Evolutionary conservation across 2,888 invertebrate species (phyloP), one percentile per base, ranked within the genome.

Genomic region (Augochlorella aurata): DNA sequence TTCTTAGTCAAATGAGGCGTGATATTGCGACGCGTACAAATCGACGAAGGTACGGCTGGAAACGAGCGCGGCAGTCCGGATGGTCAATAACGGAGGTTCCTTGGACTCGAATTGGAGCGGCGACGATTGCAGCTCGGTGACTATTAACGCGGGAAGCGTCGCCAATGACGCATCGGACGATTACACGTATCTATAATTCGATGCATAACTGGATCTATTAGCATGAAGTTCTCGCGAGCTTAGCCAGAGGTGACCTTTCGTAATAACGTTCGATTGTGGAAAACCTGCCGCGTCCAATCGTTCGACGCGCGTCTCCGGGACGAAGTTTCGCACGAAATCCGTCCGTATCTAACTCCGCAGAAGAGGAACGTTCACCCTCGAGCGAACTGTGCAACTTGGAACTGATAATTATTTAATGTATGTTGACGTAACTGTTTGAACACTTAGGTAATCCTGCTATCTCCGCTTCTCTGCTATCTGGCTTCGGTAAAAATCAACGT

Each of bases 111-210:
- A 70, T 44, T 24, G 24, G 67, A 21, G 67, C 16, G n/a, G 14
- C 45, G 45, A 24, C 21, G 70, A 45, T 54, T 54, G 70, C 38
- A 1, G 38, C 14, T 5, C 52, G 45, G 24, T 16, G 66, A 47
- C 66, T 7, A 67, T 67, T 47, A 38, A 63, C 38, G 38, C 44
- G 18, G 63, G 63, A 18, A 38, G 44, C 18, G 38, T 44, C n/a
- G 38, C 9, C 18, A 38, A 18, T 63, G 44, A 63, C 63, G 63
- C 38, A 18, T 63, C 38, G 2, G 14, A 61, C 61, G 16, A 61
- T 74, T 66, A 52, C 24, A n/a, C 63, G 69, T 52, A 66, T 18
- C 44, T 58, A 38, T 24, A 50, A 67, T 72, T 58, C 50, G 67
- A 77, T 47, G 29, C 18, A n/a, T 66, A 74, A 74, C 66, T 66